A percentile compares a stretch with the other conserved stretches of the same genome.
These are phyloP conservation scores for Phaedon cochleariae DNA, from an alignment of 2,888 invertebrate genomes.

Conservation along the genomic window DNA sequence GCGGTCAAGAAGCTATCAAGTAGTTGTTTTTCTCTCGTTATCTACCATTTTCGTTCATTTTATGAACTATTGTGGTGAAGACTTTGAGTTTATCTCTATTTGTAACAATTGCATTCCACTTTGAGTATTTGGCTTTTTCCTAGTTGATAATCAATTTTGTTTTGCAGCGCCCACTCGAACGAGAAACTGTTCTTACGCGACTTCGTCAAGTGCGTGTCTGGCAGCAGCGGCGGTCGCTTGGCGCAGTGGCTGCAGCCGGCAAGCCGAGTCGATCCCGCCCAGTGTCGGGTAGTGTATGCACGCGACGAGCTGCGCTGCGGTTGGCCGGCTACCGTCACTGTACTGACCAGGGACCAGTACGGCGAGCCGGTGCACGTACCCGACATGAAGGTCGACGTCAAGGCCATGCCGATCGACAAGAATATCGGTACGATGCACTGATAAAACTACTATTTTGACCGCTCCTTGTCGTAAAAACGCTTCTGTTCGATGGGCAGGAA, in stretches of 20 bases:
- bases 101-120: too few relatives aligned
- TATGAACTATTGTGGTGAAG: too few relatives aligned
- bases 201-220: conserved; percentile 86
- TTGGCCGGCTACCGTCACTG: conserved; percentile 84
- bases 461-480: too few relatives aligned
- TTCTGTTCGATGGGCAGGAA: too few relatives aligned
- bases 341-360: conserved; percentile 88
- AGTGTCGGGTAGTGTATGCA: conserved; percentile 84
- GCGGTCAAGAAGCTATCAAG: too few relatives aligned
- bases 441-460: too few relatives aligned
- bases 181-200: conserved; percentile 93
- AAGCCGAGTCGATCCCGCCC: conserved; percentile 86
- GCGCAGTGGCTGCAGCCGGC: conserved; percentile 96
- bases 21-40: too few relatives aligned
- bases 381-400: conserved; percentile 84
- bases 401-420: conserved; percentile 76
- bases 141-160: too few relatives aligned
- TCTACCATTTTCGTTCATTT: too few relatives aligned
- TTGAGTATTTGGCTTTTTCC: too few relatives aligned
- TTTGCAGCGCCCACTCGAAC: conserved; percentile 82
- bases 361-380: conserved; percentile 86
- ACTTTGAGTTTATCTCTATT: too few relatives aligned
- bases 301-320: conserved; percentile 78
- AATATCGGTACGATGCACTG: too few relatives aligned
- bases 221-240: conserved; percentile 86